Conservation (phyloP, 2,888 invertebrate species). For the Catocala sponsa region DNA sequence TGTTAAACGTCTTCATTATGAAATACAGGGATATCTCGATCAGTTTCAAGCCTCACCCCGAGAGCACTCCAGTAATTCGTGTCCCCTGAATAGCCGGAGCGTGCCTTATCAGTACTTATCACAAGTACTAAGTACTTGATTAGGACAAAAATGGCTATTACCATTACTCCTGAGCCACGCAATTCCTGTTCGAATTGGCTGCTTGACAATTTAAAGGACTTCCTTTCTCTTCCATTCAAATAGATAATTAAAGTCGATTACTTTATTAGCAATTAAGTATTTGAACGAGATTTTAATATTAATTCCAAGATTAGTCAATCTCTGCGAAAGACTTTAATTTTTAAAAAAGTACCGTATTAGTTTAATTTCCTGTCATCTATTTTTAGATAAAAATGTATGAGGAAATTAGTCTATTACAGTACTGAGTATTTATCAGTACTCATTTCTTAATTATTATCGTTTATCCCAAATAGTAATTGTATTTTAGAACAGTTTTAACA, state of each 20-base stretch:
- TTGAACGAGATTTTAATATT: not conserved
- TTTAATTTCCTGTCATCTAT: no score
- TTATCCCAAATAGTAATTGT: no score
- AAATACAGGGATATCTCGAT: slow-evolving; percentile 43
- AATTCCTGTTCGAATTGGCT: slow-evolving; percentile 38
- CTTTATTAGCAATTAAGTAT: slow-evolving; percentile 1
- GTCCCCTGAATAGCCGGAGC: slow-evolving; percentile 59
- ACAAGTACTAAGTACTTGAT: slow-evolving; percentile 62
- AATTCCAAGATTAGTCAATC: not conserved
- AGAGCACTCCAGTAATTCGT: slow-evolving; percentile 57
- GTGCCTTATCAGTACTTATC: slow-evolving; percentile 78
- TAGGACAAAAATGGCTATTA: slow-evolving; percentile 61
- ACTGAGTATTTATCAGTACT: no score
- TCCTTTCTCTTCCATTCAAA: slow-evolving; percentile 26
- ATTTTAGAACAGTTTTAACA: no score
- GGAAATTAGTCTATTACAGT: no score
- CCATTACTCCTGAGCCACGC: slow-evolving; percentile 45
- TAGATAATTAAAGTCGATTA: slow-evolving; percentile 6
- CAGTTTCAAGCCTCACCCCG: slow-evolving; percentile 32
- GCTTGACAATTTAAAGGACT: slow-evolving; percentile 27
- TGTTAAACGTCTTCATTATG: slow-evolving; percentile 15
- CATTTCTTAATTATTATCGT: no score
- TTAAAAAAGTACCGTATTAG: no score
- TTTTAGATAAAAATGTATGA: no score
- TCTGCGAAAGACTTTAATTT: no score